These are phyloP conservation scores for Sphyrna mokarran DNA, from an alignment of 2,113 vertebrate species.

Conservation along the genomic window DNA sequence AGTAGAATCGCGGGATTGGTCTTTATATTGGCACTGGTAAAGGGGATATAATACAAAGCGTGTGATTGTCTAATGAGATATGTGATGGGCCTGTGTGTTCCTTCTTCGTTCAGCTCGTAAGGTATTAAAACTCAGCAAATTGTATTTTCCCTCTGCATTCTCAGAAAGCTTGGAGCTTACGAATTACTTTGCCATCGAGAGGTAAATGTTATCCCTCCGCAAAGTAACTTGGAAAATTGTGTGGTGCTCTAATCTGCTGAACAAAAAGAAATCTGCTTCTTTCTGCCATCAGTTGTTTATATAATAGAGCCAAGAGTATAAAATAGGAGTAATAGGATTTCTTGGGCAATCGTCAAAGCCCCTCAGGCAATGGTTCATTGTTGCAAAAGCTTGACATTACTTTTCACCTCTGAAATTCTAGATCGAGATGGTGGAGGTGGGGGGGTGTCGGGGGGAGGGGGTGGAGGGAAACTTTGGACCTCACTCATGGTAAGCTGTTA, in stretches of 20 bases:
- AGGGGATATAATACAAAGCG: background rate
- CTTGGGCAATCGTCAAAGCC: background rate
- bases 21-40: background rate
- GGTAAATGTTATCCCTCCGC: background rate
- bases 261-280: conserved; percentile 4
- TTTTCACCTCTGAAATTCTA: conserved; percentile 9
- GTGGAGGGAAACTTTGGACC: background rate
- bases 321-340: background rate
- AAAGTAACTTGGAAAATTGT: conserved; percentile 22
- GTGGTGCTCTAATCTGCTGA: conserved; percentile 2
- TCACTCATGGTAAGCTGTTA: background rate
- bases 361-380: background rate
- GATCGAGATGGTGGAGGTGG: no score
- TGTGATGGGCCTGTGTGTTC: background rate
- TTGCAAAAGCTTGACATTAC: no score
- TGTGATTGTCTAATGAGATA: conserved; percentile 12
- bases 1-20: background rate
- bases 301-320: conserved; percentile 7
- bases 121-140: background rate
- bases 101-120: background rate
- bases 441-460: no score
- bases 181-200: background rate
- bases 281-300: conserved; percentile 1
- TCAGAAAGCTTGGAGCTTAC: background rate
- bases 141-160: background rate